Percentiles rank a stretch among this genome's conserved stretches.
Conservation (phyloP, 2,888 invertebrate genomes). For the Brachypalpus laphriformis region DNA sequence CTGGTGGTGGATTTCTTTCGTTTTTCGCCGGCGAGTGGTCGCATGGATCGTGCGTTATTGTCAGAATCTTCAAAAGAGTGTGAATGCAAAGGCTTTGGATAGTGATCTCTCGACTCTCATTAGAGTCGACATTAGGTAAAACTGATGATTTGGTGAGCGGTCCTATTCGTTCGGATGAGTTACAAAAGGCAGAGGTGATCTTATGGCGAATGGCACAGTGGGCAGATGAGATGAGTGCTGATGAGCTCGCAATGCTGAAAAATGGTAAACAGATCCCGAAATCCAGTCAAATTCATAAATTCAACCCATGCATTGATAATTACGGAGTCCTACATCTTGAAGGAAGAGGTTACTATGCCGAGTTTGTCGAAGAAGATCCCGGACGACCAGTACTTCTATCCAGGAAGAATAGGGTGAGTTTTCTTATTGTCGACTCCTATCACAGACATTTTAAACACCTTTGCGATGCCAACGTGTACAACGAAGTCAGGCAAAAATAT, state of each 20-base stretch:
- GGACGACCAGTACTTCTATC: constrained; percentile 1
- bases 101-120: neutral
- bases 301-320: constrained; percentile 40
- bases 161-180: constrained; percentile 10
- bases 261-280: neutral
- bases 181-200: neutral
- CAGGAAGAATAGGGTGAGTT: neutral
- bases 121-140: neutral
- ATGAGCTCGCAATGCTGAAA: constrained; percentile 1
- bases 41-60: too few relatives aligned
- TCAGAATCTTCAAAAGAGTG: constrained; percentile 11
- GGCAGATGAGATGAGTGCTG: neutral
- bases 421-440: constrained; percentile 9
- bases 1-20: too few relatives aligned
- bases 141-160: neutral
- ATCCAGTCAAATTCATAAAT: constrained; percentile 14
- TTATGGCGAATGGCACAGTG: constrained; percentile 17
- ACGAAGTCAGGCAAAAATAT: constrained; percentile 16
- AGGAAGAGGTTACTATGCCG: constrained; percentile 35
- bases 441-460: constrained; percentile 13
- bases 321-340: constrained; percentile 21
- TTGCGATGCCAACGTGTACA: constrained; percentile 8
- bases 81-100: neutral
- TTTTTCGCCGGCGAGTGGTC: too few relatives aligned
- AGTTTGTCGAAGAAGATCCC: constrained; percentile 1